phyloP scores from a whole-genome alignment of 2,888 invertebrate genomes.

The Cybosia mesomella region DNA sequence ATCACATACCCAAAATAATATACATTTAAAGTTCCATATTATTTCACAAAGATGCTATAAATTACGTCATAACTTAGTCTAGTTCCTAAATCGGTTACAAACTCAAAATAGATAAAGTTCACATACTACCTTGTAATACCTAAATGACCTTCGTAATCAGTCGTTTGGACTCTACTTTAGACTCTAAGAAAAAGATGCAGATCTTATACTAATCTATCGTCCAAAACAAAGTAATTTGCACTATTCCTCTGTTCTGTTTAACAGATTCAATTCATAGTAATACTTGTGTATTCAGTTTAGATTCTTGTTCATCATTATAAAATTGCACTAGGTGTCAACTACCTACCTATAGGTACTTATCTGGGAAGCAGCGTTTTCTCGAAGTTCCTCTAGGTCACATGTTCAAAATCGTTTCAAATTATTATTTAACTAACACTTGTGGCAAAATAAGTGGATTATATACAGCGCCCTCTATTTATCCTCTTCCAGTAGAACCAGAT shows the following conservation, averaged over 20 bases:
- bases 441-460: slow-evolving; percentile 77
- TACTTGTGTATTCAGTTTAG: slow-evolving; percentile 23
- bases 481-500: slow-evolving; percentile 92
- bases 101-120: slow-evolving; percentile 15
- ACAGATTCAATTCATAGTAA: slow-evolving; percentile 1
- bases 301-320: slow-evolving; percentile 1
- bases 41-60: background rate
- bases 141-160: slow-evolving; percentile 59
- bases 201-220: slow-evolving; percentile 33
- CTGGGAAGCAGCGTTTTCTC: slow-evolving; percentile 8
- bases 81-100: slow-evolving; percentile 17
- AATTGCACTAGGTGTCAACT: slow-evolving; percentile 12
- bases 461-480: slow-evolving; percentile 72
- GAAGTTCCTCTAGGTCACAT: background rate
- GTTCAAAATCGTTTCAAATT: slow-evolving; percentile 70
- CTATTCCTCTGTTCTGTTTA: slow-evolving; percentile 5
- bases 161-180: slow-evolving; percentile 65
- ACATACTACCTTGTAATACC: slow-evolving; percentile 12
- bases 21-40: background rate
- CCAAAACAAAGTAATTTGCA: slow-evolving; percentile 33
- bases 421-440: slow-evolving; percentile 62
- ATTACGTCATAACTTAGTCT: background rate
- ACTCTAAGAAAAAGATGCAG: slow-evolving; percentile 53
- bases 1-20: background rate
- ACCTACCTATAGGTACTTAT: background rate